Base-by-base conservation (phyloP, 2,888 invertebrate genomes). In the Leptogaster cylindrica region DNA sequence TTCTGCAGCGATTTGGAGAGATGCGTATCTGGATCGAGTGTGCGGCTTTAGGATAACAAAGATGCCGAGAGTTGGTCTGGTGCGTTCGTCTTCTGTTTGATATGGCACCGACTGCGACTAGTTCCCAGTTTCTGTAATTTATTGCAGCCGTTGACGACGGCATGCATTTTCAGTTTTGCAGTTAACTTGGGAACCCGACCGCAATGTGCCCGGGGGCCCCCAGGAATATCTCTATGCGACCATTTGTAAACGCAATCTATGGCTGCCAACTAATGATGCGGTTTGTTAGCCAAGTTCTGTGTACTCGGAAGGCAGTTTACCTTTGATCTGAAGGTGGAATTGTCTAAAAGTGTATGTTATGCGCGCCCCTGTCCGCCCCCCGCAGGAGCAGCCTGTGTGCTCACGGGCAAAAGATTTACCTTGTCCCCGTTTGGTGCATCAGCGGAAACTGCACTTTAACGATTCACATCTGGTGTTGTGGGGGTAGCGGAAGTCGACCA, bases 281-380 rank as follows among this genome's bases (percentile, higher is more conserved):
- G 36, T 39, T 39, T 58, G 41, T 58, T 39, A 25, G 58, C 39
- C 6, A 8, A 58, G 20, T 41, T 39, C 23, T 25, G 16, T 25
- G 41, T 31, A 36, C 39, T 23, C 65, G 51, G 39, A 65, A 68
- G 52, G 65, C 65, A 65, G 65, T 58, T 61, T 58, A 68, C 58
- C 65, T 68, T 50, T 68, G 65, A 65, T 65, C 58, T 25, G 25
- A n/a, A 14, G 31, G 58, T 39, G 58, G 36, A 39, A 25, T 25
- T 58, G 23, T 27, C 14, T 14, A n/a, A 27, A 2, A 10, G 25
- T 25, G 39, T n/a, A n/a, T n/a, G n/a, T n/a, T n/a, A n/a, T n/a
- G 10, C 31, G 23, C 10, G 4, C 31, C 51, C 33, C 18, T n/a
- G n/a, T n/a, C 51, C 51, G 51, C 33, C 28, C n/a, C 20, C 23